Conservation (phyloP, 1,140 invertebrate genomes). For the Stenopsyche tienmushanensis region DNA sequence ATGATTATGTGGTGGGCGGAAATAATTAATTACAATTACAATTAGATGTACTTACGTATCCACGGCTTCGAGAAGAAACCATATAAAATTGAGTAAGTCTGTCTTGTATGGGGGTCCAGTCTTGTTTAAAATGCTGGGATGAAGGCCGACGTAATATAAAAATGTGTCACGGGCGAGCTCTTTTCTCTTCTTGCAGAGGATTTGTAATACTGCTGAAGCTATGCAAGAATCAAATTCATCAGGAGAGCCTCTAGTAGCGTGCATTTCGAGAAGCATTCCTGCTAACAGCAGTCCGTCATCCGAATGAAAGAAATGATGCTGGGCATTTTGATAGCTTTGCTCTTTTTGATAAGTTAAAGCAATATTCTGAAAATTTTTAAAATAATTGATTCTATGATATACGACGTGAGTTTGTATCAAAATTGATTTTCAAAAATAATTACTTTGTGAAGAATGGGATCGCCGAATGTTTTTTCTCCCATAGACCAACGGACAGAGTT, state of each 20-base stretch:
- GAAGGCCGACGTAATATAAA: conserved; percentile 74
- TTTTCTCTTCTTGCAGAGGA: conserved; percentile 75
- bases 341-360: conserved; percentile 90
- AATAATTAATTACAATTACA: background rate
- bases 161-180: conserved; percentile 79
- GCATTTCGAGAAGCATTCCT: conserved; percentile 89
- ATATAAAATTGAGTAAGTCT: conserved; percentile 89
- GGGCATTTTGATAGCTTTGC: conserved; percentile 81
- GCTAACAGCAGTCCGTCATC: conserved; percentile 85
- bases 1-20: conserved; percentile 76
- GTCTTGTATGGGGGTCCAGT: conserved; percentile 76
- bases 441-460: conserved; percentile 50
- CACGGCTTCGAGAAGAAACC: conserved; percentile 82
- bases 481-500: conserved; percentile 77
- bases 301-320: conserved; percentile 89
- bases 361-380: conserved; percentile 56
- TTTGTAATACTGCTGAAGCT: conserved; percentile 90
- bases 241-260: conserved; percentile 74
- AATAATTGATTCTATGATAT: too few relatives aligned
- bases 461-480: conserved; percentile 54
- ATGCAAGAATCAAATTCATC: conserved; percentile 92
- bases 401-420: background rate
- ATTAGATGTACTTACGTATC: conserved; percentile 61
- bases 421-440: background rate
- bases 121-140: conserved; percentile 73